These are phyloP conservation scores for Prorops nasuta DNA, from an alignment of 1,140 invertebrate genomes.

Conservation along the genomic window DNA sequence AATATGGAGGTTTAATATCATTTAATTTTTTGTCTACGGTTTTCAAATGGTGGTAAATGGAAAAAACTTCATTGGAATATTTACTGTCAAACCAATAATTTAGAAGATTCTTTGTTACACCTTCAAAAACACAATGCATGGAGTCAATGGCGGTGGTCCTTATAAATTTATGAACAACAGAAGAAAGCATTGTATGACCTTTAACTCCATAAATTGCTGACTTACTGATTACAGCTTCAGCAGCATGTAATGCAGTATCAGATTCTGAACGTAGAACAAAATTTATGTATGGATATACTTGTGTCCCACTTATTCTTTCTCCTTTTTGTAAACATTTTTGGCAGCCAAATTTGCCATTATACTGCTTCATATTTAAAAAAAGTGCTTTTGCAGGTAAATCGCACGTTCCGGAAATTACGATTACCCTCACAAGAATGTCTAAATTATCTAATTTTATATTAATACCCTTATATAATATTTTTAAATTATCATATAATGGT, in stretches of 20 bases:
- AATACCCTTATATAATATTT: not conserved
- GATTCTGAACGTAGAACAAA: not conserved
- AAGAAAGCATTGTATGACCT: not conserved
- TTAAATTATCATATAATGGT: not conserved
- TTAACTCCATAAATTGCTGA: not conserved
- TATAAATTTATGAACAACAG: not conserved
- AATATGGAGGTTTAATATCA: conserved; percentile 3
- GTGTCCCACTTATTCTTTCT: not conserved
- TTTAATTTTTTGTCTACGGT: not conserved
- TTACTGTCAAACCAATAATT: not conserved
- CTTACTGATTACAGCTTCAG: not conserved
- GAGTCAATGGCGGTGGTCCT: not conserved
- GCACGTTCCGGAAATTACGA: not conserved
- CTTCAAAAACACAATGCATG: not conserved
- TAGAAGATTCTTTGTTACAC: not conserved
- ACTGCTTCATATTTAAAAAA: too few relatives aligned
- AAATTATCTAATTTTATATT: not conserved
- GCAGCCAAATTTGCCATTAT: too few relatives aligned
- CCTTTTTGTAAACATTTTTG: too few relatives aligned
- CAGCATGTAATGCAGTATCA: not conserved
- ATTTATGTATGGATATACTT: not conserved
- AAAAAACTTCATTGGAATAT: not conserved
- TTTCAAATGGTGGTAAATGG: not conserved
- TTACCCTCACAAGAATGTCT: not conserved
- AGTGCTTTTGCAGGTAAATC: conserved; percentile 4